These are phyloP conservation scores for Drosophila maculinotata DNA, from an alignment of 2,888 invertebrate genomes.

Conservation along the genomic window DNA sequence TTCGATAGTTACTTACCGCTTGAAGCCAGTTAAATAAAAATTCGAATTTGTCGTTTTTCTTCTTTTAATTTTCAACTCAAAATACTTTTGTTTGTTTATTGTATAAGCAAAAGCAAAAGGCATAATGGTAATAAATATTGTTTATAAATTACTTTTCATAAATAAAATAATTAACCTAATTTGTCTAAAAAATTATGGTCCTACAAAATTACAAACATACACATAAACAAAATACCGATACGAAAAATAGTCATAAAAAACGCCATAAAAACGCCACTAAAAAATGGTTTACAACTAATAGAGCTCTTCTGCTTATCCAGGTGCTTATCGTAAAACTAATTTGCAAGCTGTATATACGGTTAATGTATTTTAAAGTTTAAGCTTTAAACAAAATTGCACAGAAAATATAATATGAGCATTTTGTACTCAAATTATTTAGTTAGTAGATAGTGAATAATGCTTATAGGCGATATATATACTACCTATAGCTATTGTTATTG, in stretches of 20 bases:
- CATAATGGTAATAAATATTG: slow-evolving; percentile 62
- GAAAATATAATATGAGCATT: slow-evolving; percentile 41
- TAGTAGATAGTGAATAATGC: slow-evolving; percentile 36
- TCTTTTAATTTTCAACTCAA: slow-evolving; percentile 41
- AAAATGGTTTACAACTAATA: slow-evolving; percentile 60
- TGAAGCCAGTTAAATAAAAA: slow-evolving; percentile 13
- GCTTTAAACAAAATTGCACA: slow-evolving; percentile 68
- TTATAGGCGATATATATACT: slow-evolving; percentile 33
- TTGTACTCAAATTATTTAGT: slow-evolving; percentile 54
- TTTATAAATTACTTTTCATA: slow-evolving; percentile 68
- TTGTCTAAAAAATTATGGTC: slow-evolving; percentile 41
- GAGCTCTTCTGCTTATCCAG: slow-evolving; percentile 67
- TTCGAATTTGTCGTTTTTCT: slow-evolving; percentile 6
- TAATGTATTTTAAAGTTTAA: slow-evolving; percentile 40
- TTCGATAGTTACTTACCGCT: not conserved
- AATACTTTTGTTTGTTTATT: slow-evolving; percentile 69
- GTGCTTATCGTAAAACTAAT: slow-evolving; percentile 67
- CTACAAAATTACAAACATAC: slow-evolving; percentile 25
- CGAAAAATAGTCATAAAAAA: slow-evolving; percentile 58
- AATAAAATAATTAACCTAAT: slow-evolving; percentile 72
- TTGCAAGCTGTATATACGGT: slow-evolving; percentile 36
- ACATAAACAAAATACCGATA: slow-evolving; percentile 36
- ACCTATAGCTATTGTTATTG: slow-evolving; percentile 26
- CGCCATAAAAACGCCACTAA: slow-evolving; percentile 51
- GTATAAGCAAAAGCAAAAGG: slow-evolving; percentile 55